Base-by-base conservation (phyloP, 2,797 vertebrate species). In the Neoniphon sammara region DNA sequence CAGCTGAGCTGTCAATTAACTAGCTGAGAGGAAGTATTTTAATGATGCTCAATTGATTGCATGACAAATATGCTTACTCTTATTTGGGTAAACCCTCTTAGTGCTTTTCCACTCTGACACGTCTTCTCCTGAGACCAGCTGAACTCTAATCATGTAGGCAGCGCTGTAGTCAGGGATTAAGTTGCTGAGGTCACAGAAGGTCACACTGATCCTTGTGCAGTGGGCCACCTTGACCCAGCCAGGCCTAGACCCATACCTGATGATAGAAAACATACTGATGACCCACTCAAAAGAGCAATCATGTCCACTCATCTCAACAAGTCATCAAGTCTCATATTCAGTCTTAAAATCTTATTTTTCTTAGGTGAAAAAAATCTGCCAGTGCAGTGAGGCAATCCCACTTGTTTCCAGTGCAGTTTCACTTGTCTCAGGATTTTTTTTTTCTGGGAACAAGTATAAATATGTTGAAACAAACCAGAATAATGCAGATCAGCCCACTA, bases 91-190 rank as follows among this genome's bases (percentile, higher is more conserved):
- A 70, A 94, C 56, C 52, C 0, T 86, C 7, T 10, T 73, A 7
- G 0, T 70, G 0, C 0, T 0, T 11, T 5, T 54, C 93, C 92
- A 93, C 0, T 0, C 0, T 3, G 87, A 88, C 5, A 0, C 1
- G 0, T 42, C 0, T 2, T 77, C 4, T 6, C 21, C 73, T 6
- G 58, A 25, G 14, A 88, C 56, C 47, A 89, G 27, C 72, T 89
- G 85, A 66, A 95, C 90, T 76, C 17, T 83, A 75, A 88, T 87
- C 42, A 69, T 82, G 73, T 92, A 92, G 11, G 0, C 0, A 1
- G 0, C 0, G 0, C 0, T 0, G 23, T 88, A 87, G 4, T 87
- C 49, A 2, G 53, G 0, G 23, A 91, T 84, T 5, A 75, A 25
- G 9, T 60, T 2, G 20, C n/a, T 88, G 0, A 94, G 59, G 39